phyloP scores from a whole-genome alignment of 2,113 vertebrate genomes.

The Myanophis thanlyinensis region DNA sequence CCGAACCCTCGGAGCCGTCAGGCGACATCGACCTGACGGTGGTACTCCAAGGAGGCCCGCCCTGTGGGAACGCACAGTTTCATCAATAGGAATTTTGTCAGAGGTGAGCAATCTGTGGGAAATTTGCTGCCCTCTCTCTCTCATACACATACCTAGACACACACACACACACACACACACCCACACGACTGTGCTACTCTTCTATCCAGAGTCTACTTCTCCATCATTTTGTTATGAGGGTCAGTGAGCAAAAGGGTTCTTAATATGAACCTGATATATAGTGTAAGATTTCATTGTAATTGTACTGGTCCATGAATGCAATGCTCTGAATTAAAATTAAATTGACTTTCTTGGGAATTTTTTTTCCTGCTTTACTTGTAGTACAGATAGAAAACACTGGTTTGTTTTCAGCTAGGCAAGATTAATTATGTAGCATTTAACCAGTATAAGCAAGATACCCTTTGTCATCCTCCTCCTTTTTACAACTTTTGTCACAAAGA shows the following conservation, averaged over 20 bases:
- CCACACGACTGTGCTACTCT: neutral
- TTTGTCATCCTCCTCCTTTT: neutral
- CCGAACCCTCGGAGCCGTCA: too few species aligned
- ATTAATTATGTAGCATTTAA: neutral
- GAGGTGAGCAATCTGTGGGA: neutral
- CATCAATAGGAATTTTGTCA: neutral
- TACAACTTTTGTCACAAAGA: neutral
- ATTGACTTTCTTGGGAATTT: neutral
- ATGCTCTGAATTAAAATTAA: neutral
- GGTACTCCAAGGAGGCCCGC: too few species aligned
- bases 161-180: neutral
- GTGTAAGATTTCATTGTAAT: neutral
- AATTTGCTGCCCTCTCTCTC: neutral
- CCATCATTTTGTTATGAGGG: neutral
- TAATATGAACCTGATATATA: neutral
- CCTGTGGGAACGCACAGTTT: too few species aligned
- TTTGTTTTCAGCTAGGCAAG: neutral
- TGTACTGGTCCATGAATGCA: neutral
- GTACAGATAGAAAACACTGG: neutral
- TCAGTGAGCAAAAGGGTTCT: neutral
- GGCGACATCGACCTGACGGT: too few species aligned
- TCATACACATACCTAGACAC: too few species aligned
- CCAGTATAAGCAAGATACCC: neutral
- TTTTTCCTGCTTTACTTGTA: neutral
- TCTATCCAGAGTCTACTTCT: neutral